Evolutionary conservation across 1,140 invertebrate genomes (phyloP).

Genomic region (Tetraneura akinire): DNA sequence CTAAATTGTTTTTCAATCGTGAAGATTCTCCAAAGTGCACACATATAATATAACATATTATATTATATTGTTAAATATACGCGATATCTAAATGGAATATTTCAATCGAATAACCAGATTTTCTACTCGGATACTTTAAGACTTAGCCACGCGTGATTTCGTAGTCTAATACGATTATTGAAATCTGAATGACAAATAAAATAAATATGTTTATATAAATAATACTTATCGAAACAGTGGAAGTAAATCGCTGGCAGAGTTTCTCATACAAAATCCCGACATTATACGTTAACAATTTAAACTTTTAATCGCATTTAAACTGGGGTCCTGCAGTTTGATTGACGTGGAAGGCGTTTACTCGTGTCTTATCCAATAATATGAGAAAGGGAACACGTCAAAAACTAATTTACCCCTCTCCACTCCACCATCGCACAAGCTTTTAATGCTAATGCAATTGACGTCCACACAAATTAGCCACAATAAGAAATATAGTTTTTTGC

Average conservation of each 20-base stretch:
- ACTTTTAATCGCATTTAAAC: slow-evolving; percentile 6
- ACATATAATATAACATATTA: neutral
- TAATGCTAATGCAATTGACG: slow-evolving; percentile 26
- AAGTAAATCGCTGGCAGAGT: neutral
- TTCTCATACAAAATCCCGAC: neutral
- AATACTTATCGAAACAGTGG: neutral
- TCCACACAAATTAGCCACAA: slow-evolving; percentile 22
- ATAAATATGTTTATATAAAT: neutral
- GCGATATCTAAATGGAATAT: neutral
- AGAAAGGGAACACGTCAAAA: slow-evolving; percentile 20
- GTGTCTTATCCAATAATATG: neutral
- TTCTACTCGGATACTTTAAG: slow-evolving; percentile 29
- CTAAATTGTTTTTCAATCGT: neutral
- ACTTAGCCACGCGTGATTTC: slow-evolving; percentile 6
- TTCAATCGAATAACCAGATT: slow-evolving; percentile 26
- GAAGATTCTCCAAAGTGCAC: slow-evolving; percentile 7
- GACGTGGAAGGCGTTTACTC: neutral
- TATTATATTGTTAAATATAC: neutral
- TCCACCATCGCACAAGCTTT: neutral
- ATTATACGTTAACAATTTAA: slow-evolving; percentile 13
- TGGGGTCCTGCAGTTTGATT: neutral
- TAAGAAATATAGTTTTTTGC: neutral
- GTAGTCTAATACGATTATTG: slow-evolving; percentile 6
- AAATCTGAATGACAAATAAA: slow-evolving; percentile 28
- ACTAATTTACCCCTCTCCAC: slow-evolving; percentile 10